Evolutionary conservation across 2,113 vertebrate species (phyloP), one percentile per base, ranked within the genome.

Genomic region (Prunella himalayana): DNA sequence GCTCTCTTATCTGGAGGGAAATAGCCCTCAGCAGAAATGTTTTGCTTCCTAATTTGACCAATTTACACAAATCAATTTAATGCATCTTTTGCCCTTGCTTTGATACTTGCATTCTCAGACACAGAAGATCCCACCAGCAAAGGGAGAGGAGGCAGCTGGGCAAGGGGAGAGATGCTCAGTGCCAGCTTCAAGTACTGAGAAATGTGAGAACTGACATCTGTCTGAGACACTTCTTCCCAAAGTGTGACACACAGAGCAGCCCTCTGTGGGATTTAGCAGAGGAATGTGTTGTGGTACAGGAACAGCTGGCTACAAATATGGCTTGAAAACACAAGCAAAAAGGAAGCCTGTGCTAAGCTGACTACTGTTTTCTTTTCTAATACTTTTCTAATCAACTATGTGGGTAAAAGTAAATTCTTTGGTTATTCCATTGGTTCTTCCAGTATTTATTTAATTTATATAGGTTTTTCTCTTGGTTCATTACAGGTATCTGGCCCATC

Each of bases 41-140:
- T 93, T 79, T 82, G 44, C 66, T 89, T 94, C n/a, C 57, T 92
- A 88, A 89, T 97, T 95, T 89, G 77, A 75, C 70, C 42, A 83
- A 33, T 96, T 95, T 92, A 63, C 81, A 72, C 49, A 69, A 88
- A 88, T 78, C 71, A 64, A 10, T 88, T 87, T 88, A 57, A 79
- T 81, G 63, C 1, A 21, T 91, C 18, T 68, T 87, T 82, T 95
- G 85, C 60, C 77, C 86, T 86, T 78, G 37, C 64, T 75, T 39
- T 94, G 76, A 85, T 59, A 59, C 33, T 86, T 79, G 61, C 6
- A 3, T 81, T 92, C 76, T 89, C 59, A 69, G 89, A 54, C 47
- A 19, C 10, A 39, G 53, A 76, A 50, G 65, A 59, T 82, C 75
- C 22, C 13, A 20, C 24, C 31, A 60, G 41, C 0, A 1, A 81